Conservation (phyloP, 2,888 invertebrate species). For the Mesodorylaimus sp. region DNA sequence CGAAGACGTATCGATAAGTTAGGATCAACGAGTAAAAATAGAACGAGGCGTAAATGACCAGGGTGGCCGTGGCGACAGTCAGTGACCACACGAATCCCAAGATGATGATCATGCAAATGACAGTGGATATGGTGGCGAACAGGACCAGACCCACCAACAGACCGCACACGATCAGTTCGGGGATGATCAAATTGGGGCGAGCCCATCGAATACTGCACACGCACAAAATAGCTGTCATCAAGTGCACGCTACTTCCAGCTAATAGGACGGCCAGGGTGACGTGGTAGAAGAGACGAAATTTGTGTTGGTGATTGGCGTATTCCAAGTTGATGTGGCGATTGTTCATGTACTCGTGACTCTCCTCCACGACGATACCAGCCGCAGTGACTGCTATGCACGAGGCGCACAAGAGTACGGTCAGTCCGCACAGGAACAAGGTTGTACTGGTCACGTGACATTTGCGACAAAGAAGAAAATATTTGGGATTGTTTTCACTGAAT, state of each 20-base stretch:
- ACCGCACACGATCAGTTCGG: not conserved
- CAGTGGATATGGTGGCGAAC: not conserved
- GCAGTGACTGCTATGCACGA: not conserved
- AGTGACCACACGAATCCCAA: not conserved
- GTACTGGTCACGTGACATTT: not conserved
- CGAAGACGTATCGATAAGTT: not conserved
- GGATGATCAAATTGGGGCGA: not conserved
- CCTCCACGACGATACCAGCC: not conserved
- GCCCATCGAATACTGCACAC: not conserved
- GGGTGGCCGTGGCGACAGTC: not conserved
- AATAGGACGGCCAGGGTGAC: not conserved
- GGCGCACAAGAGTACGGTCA: not conserved
- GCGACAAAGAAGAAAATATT: not conserved
- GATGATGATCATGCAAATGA: not conserved
- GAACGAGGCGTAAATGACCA: not conserved
- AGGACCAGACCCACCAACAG: not conserved
- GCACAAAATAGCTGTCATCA: not conserved
- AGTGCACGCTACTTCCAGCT: not conserved
- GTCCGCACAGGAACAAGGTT: not conserved
- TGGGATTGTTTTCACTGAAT: not conserved
- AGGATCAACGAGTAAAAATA: not conserved
- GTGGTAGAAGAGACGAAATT: not conserved
- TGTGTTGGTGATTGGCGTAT: not conserved
- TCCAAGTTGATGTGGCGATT: not conserved
- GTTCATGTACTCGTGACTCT: not conserved